A percentile compares a stretch with the other conserved stretches of the same genome.
phyloP scores from a whole-genome alignment of 2,113 vertebrate species.

The Semicossyphus pulcher region DNA sequence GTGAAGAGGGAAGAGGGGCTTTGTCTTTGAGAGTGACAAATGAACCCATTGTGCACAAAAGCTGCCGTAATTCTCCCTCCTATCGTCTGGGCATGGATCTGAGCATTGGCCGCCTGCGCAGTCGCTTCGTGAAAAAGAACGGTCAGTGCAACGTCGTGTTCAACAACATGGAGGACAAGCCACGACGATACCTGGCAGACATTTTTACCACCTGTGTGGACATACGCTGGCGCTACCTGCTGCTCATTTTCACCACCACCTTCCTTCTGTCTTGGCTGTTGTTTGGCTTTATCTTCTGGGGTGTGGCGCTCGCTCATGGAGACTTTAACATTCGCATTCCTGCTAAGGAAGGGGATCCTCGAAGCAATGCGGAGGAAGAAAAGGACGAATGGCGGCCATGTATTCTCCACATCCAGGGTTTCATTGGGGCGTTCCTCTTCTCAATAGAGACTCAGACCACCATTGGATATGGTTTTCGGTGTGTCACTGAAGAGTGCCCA shows the following conservation, averaged over 20 bases:
- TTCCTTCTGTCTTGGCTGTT: slow-evolving; percentile 94
- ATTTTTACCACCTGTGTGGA: slow-evolving; percentile 98
- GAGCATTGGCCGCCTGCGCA: slow-evolving; percentile 86
- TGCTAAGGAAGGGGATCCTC: slow-evolving; percentile 37
- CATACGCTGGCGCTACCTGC: slow-evolving; percentile 95
- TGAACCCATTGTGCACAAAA: slow-evolving; percentile 82
- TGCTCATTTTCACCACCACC: slow-evolving; percentile 92
- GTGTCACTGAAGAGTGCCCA: slow-evolving; percentile 82
- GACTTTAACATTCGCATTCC: slow-evolving; percentile 84
- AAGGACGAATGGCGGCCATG: slow-evolving; percentile 85
- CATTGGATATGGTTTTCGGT: slow-evolving; percentile 83
- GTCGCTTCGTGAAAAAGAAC: slow-evolving; percentile 96
- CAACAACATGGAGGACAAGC: slow-evolving; percentile 95
- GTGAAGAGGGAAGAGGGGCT: slow-evolving; percentile 82
- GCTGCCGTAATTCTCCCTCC: slow-evolving; percentile 77
- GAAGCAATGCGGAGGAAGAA: slow-evolving; percentile 8
- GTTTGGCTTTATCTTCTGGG: slow-evolving; percentile 94
- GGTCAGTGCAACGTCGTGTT: slow-evolving; percentile 97
- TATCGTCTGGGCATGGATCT: slow-evolving; percentile 65
- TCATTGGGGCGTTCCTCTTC: slow-evolving; percentile 82
- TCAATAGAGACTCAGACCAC: slow-evolving; percentile 85
- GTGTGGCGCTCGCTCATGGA: slow-evolving; percentile 90
- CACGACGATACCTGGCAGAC: slow-evolving; percentile 92
- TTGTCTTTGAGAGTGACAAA: slow-evolving; percentile 81
- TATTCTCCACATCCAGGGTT: slow-evolving; percentile 89